Evolutionary conservation across 2,888 invertebrate species (phyloP), one percentile per base, ranked within the genome.

Genomic region (Caenorhabditis panamensis): DNA sequence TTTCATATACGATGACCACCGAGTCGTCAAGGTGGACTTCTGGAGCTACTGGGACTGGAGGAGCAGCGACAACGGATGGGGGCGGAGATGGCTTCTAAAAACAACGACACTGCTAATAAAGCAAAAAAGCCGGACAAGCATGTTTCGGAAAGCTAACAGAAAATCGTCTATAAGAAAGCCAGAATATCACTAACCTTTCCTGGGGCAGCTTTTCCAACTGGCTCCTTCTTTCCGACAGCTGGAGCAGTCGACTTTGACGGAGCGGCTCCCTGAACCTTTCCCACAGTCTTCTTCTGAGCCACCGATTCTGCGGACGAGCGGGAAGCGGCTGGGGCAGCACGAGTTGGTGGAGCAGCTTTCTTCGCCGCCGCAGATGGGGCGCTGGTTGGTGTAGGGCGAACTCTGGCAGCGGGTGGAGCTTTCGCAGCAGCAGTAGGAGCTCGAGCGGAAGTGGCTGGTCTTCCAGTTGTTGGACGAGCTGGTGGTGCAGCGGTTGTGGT

Each of bases 201-300:
- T 11, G 18, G 13, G 31, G 56, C 56, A n/a, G 72, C 49, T 22
- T 41, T 41, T 9, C 9, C 16, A 0, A 36, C 47, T 56, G 68
- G 51, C 18, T 61, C 36, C 36, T 59, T 67, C 18, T 59, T 63
- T 5, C 36, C 20, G 26, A 73, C 37, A 62, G 66, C 22, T 11
- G 62, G 16, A 26, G 56, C n/a, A 56, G 69, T 49, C 6, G 77
- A 26, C 31, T 73, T 75, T 16, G 73, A 44, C 44, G 71, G 64
- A 26, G 71, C 78, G 22, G 71, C 64, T 51, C 54, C 69, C 44
- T 69, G 69, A 18, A 69, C 77, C 22, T 77, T 77, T 58, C 69
- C 77, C 1, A 77, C 63, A 8, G 53, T 69, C 28, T 77, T 77
- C 51, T 69, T 77, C 64, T 58, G 69, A 18, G 69, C 69, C 5